Base-by-base conservation (phyloP, 92 coral and sea anemone species). In the Siderastrea radians region DNA sequence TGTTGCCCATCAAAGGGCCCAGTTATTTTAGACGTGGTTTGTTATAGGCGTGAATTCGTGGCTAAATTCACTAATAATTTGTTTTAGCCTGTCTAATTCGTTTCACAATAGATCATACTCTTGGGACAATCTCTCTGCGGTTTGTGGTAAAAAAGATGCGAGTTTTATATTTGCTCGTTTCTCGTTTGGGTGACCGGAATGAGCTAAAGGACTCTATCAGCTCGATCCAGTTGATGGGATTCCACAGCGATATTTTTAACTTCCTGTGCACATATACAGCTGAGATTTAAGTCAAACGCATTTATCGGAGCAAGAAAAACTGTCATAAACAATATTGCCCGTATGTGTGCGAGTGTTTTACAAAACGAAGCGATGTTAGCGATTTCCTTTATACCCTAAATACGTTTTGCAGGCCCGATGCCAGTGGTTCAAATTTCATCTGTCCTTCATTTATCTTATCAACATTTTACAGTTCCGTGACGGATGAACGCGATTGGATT, bases 371-470 rank as follows among this genome's bases (percentile, higher is more conserved):
- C 57, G 77, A 69, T 59, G 68, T 49, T 46, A 59, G 67, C 53
- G 44, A 82, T 46, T 70, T 16, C 52, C 45, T 10, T 71, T 7
- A 46, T 48, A 13, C 53, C 19, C 14, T 7, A 59, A 82, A 71
- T 45, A 54, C 47, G 62, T 83, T 72, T 72, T 60, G 47, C 80
- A 49, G 72, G 87, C 87, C 19, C 7, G 11, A 7, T 55, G 77
- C 68, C 57, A 15, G 49, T 61, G 87, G 73, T 60, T 82, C 68
- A 69, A 17, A 82, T 82, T 82, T 82, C 86, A 82, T 12, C 16
- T 8, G 9, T 26, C 57, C 15, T 26, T 69, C 53, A 45, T 72
- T 84, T 84, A 74, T 73, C 87, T 84, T 84, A 84, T 84, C 87
- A 12, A 61, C 63, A 45, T 50, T 62, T 54, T 63, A 44, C 87